Evolutionary conservation across 2,113 vertebrate genomes (phyloP).

Genomic region (Stomatorhinus ivindoensis): DNA sequence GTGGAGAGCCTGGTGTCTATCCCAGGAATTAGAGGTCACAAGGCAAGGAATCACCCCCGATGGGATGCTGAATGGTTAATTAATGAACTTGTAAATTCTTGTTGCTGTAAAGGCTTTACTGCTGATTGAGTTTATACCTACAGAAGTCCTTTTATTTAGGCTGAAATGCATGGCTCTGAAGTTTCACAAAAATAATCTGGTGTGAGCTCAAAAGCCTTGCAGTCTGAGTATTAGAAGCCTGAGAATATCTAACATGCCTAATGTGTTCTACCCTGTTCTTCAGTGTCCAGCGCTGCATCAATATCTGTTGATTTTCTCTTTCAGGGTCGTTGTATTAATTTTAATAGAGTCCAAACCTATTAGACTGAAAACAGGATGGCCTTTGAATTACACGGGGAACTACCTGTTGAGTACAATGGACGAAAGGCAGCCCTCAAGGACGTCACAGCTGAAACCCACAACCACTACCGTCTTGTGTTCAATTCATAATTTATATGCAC

Average conservation of each 20-base stretch:
- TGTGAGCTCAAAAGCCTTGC: background rate
- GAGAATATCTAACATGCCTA: background rate
- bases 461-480: slow-evolving; percentile 12
- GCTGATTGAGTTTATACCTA: background rate
- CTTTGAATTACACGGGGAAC: slow-evolving; percentile 3
- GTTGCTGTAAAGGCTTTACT: background rate
- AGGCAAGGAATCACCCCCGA: background rate
- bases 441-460: background rate
- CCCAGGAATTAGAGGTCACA: background rate
- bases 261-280: background rate
- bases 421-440: background rate
- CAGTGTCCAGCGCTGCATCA: background rate
- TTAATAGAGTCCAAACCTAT: slow-evolving; percentile 5
- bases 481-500: slow-evolving; percentile 7
- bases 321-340: slow-evolving; percentile 22
- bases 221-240: background rate
- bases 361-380: background rate
- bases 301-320: slow-evolving; percentile 3
- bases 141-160: background rate
- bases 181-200: background rate
- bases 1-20: background rate
- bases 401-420: slow-evolving; percentile 13
- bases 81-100: background rate
- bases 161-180: background rate
- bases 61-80: background rate